These are phyloP conservation scores for Drosophila prosaltans DNA, from an alignment of 1,140 invertebrate species.

Conservation along the genomic window DNA sequence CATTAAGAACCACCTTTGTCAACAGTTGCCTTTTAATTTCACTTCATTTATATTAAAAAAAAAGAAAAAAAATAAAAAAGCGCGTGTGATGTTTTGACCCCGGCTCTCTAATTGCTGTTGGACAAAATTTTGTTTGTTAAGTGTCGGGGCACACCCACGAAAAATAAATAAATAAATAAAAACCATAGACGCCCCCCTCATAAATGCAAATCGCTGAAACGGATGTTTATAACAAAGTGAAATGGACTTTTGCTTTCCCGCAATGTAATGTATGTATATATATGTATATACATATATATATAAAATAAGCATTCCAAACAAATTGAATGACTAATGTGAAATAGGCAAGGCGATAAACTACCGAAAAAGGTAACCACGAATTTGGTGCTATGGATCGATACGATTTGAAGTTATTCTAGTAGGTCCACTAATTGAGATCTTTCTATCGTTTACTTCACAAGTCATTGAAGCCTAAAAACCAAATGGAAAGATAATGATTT, in stretches of 20 bases:
- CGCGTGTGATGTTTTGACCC: conserved; percentile 29
- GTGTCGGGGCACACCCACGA: conserved; percentile 58
- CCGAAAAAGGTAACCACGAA: neutral
- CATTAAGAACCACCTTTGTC: conserved; percentile 57
- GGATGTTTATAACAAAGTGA: conserved; percentile 25
- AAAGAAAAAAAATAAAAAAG: conserved; percentile 34
- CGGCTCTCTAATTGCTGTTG: conserved; percentile 64
- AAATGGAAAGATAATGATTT: no score
- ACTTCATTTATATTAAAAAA: conserved; percentile 74
- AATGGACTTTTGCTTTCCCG: conserved; percentile 45
- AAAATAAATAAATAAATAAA: conserved; percentile 20
- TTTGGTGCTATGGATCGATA: no score
- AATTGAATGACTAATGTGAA: neutral
- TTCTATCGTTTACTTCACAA: no score
- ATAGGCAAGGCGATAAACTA: neutral
- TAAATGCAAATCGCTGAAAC: conserved; percentile 34
- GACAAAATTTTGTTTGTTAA: conserved; percentile 66
- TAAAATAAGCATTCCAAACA: neutral
- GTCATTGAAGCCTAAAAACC: no score
- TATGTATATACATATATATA: neutral
- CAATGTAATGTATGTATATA: neutral
- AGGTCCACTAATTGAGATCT: no score
- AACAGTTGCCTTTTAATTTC: conserved; percentile 80
- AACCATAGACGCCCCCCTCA: conserved; percentile 33
- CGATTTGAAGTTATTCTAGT: no score